Evolutionary conservation across 2,888 invertebrate genomes (phyloP), one percentile per base, ranked within the genome.

Genomic region (Stenodema calcarata): DNA sequence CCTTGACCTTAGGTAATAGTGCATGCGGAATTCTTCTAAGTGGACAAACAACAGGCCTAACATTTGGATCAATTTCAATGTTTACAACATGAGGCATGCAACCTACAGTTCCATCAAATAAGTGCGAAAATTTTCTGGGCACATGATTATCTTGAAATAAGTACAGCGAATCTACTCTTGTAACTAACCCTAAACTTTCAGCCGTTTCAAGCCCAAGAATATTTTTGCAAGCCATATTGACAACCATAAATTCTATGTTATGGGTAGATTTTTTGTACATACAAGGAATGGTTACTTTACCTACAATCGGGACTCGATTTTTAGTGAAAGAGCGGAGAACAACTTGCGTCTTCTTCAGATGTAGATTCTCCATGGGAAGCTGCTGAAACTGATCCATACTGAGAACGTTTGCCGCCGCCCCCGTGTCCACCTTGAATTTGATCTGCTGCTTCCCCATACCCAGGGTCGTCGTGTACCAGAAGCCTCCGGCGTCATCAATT

Each of bases 91-190:
- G 41, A 41, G 35, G 18, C 23, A 54, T 35, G 11, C 18, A 69
- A 0, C 86, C 85, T n/a, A 86, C 54, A 14, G 11, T 3, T 16
- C 86, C 86, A 30, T 86, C 80, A 86, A 86, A 86, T n/a, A 86
- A 86, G 14, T 23, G n/a, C 3, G n/a, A 3, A 76, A 42, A 86
- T 28, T 80, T 62, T 11, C 6, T n/a, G 54, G 28, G 30, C 1
- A 73, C 35, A 16, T 2, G 6, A 4, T n/a, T 14, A 50, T 3
- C 28, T 16, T 28, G 3, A 23, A 0, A 11, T 0, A 2, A 0
- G 14, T 23, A 30, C 9, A 73, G 12, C 4, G 3, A 2, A 6
- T 69, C 47, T 4, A 83, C 73, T 12, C 44, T 70, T 11, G 1
- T 11, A 41, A 83, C 28, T 11, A 83, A n/a, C 9, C 84, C 84